Percentiles rank a stretch among this genome's conserved stretches.
Conservation (phyloP, 2,113 vertebrate species). For the Noctilio leporinus region DNA sequence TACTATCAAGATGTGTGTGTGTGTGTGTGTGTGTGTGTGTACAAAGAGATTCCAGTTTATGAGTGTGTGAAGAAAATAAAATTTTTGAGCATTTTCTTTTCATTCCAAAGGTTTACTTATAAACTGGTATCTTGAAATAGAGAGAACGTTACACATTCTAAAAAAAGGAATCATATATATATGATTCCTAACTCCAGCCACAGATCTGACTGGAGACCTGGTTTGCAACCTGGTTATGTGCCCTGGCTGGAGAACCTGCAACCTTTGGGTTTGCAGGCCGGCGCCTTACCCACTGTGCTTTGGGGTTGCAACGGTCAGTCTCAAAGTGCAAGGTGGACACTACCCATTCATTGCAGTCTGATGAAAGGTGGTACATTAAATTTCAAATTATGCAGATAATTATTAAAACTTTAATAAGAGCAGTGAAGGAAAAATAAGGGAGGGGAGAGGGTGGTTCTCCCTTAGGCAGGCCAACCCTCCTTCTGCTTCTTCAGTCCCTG, state of each 20-base stretch:
- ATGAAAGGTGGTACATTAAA: background rate
- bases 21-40: no score
- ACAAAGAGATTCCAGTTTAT: background rate
- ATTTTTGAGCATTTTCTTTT: background rate
- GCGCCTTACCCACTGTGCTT: no score
- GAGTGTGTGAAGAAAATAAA: background rate
- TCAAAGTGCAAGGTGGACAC: background rate
- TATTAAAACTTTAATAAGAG: background rate
- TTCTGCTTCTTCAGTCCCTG: background rate
- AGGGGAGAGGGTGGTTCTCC: background rate
- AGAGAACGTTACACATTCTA: background rate
- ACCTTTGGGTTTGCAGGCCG: no score
- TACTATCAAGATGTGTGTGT: background rate
- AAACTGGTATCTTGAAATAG: background rate
- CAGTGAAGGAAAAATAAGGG: background rate
- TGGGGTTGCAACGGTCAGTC: background rate
- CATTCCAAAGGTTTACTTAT: constrained; percentile 5
- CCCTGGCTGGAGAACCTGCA: no score
- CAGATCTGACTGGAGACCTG: no score
- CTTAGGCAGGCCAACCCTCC: background rate
- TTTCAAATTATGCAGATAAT: background rate
- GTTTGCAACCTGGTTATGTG: no score
- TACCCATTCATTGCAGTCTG: background rate
- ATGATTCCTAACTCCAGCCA: no score
- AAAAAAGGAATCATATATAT: no score